Evolutionary conservation across 2,113 vertebrate genomes (phyloP), one percentile per base, ranked within the genome.

Genomic region (Crocuta crocuta): DNA sequence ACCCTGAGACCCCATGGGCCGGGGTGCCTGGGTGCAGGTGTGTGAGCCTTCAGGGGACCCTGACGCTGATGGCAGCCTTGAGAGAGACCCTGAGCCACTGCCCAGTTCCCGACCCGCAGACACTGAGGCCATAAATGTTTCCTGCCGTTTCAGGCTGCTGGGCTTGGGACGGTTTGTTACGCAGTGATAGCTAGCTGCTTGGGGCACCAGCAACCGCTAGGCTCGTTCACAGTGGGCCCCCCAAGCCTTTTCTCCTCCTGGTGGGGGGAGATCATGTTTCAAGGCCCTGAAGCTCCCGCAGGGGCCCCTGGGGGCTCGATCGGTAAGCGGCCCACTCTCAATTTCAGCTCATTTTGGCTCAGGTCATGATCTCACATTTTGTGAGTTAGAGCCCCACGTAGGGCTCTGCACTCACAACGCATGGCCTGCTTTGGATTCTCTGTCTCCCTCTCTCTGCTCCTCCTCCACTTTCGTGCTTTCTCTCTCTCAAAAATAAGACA

Each of bases 11-110:
- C 5, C 71, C 71, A 3, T 1, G 11, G 23, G 71, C 71, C 7
- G 0, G 39, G 71, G 39, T 8, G 11, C 31, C 11, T 12, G 12
- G 71, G 71, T 12, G 35, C 39, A 0, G 23, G 35, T 11, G 0
- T 26, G 35, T 43, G 71, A 10, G 11, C 39, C 71, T 43, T 74
- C 23, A 43, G 39, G 24, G 2, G 71, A 11, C 11, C 43, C 83
- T 26, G 21, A 26, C 3, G 5, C 61, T 74, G 21, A 24, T n/a
- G n/a, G 58, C 58, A 31, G 16, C 45, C 43, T 50, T 28, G 2
- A 0, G 15, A 80, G 17, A 12, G 61, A 33, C 31, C 43, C 83
- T 26, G 21, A 26, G 82, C 61, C 43, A 23, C 26, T 7, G 26
- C 74, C 28, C 7, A 48, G 43, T 16, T 8, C 73, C 65, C 2